These are phyloP conservation scores for Chrysina gloriosa DNA, from an alignment of 2,888 invertebrate genomes.

Conservation along the genomic window DNA sequence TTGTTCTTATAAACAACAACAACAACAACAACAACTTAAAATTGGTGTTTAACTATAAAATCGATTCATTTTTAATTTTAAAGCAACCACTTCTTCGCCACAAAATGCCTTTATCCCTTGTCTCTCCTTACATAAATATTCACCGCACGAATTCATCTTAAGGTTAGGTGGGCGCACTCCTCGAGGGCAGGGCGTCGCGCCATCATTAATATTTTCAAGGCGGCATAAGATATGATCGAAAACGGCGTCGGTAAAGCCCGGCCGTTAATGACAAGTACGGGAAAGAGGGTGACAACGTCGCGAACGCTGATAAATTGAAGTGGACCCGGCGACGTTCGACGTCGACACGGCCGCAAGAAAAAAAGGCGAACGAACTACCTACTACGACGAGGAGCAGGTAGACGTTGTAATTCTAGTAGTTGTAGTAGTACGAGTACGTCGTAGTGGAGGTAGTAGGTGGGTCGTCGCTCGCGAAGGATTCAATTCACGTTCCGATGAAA, in stretches of 20 bases:
- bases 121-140: too few relatives aligned
- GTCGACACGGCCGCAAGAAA: conserved; percentile 13
- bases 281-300: conserved; percentile 59
- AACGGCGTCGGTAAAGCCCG: conserved; percentile 52
- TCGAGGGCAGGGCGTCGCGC: not conserved
- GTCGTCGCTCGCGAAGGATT: conserved; percentile 51
- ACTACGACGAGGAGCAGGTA: conserved; percentile 9
- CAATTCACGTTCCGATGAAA: conserved; percentile 60
- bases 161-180: not conserved
- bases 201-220: conserved; percentile 32
- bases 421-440: not conserved
- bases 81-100: too few relatives aligned
- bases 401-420: conserved; percentile 2
- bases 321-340: conserved; percentile 41
- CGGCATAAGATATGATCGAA: conserved; percentile 59
- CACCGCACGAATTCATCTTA: not conserved
- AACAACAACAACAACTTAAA: too few relatives aligned
- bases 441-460: not conserved
- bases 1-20: too few relatives aligned
- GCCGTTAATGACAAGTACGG: conserved; percentile 60
- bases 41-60: too few relatives aligned
- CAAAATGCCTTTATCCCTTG: too few relatives aligned
- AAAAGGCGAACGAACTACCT: not conserved
- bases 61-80: too few relatives aligned
- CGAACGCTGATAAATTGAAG: conserved; percentile 62